Percentiles rank a stretch among this genome's conserved stretches.
These are phyloP conservation scores for Lysiphlebus fabarum DNA, from an alignment of 1,140 invertebrate species.

Conservation along the genomic window DNA sequence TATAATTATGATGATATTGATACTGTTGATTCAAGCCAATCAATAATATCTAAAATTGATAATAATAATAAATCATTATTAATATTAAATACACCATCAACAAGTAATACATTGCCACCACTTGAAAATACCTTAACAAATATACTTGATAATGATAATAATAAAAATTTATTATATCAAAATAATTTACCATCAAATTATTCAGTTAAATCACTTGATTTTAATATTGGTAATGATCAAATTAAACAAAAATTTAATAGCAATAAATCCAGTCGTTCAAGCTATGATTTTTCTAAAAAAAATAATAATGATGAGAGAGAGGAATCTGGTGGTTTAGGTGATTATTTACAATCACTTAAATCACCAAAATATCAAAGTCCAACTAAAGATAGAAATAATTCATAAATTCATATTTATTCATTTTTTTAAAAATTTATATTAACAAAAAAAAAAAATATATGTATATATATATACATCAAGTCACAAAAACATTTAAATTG, in stretches of 20 bases:
- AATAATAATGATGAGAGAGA: constrained; percentile 13
- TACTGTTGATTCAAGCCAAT: constrained; percentile 23
- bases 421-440: neutral
- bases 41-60: constrained; percentile 20
- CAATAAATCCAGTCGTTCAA: constrained; percentile 16
- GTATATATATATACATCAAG: no score
- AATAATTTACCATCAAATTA: neutral
- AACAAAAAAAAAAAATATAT: neutral
- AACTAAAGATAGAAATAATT: constrained; percentile 22
- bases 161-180: neutral
- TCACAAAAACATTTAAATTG: neutral
- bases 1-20: constrained; percentile 4
- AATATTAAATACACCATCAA: constrained; percentile 14
- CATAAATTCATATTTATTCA: neutral
- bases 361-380: constrained; percentile 27
- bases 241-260: neutral
- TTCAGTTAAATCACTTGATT: constrained; percentile 16
- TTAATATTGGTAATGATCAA: constrained; percentile 6
- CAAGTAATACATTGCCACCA: constrained; percentile 16
- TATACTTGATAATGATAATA: constrained; percentile 32
- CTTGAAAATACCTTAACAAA: constrained; percentile 38
- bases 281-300: constrained; percentile 18
- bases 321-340: constrained; percentile 33
- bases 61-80: constrained; percentile 1
- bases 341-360: constrained; percentile 43